Percentiles rank a stretch among this genome's conserved stretches.
These are phyloP conservation scores for Calameuta idolon DNA, from an alignment of 2,888 invertebrate species.

Conservation along the genomic window DNA sequence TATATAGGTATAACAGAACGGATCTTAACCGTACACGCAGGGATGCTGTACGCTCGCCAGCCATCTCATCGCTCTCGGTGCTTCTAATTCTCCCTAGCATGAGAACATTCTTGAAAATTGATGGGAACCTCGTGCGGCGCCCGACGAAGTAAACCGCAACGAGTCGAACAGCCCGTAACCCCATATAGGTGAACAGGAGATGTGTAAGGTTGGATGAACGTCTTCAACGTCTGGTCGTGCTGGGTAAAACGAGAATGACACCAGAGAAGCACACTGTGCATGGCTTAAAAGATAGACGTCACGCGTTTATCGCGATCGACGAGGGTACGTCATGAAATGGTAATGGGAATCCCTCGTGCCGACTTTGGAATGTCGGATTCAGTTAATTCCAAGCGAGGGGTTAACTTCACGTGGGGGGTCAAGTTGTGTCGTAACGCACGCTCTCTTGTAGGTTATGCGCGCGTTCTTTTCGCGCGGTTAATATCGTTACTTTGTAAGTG, in stretches of 20 bases:
- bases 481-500: background rate
- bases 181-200: background rate
- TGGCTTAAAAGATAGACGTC: background rate
- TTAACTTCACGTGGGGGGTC: background rate
- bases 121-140: slow-evolving; percentile 24
- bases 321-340: background rate
- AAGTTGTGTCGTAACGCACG: background rate
- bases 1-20: background rate
- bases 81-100: slow-evolving; percentile 39
- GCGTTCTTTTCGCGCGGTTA: background rate
- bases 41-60: background rate
- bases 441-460: background rate
- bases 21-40: background rate
- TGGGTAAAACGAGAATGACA: background rate
- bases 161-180: slow-evolving; percentile 2
- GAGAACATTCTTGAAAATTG: slow-evolving; percentile 31
- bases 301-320: background rate
- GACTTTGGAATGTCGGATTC: background rate
- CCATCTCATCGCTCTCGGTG: slow-evolving; percentile 41
- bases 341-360: background rate
- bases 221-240: background rate
- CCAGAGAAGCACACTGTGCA: background rate
- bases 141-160: slow-evolving; percentile 21
- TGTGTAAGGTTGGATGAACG: background rate
- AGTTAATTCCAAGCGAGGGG: background rate